A percentile compares a stretch with the other conserved stretches of the same genome.
phyloP scores from a whole-genome alignment of 2,797 vertebrate genomes.

The Pangasius djambal region DNA sequence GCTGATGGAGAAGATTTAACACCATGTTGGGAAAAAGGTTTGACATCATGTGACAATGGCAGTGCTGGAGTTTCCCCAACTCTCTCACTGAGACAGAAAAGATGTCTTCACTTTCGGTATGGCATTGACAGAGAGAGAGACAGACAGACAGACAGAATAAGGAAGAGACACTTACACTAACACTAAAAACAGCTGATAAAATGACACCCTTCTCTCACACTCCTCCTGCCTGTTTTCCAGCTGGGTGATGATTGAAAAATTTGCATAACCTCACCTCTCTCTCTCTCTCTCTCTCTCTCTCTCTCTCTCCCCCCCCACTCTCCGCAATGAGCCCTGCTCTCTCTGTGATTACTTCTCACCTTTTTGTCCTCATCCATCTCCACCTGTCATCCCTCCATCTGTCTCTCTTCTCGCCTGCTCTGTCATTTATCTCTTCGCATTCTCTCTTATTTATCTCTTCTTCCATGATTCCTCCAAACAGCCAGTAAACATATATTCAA shows the following conservation, averaged over 20 bases:
- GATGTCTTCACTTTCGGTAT: conserved; percentile 11
- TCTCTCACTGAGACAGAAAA: conserved; percentile 15
- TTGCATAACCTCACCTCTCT: conserved; percentile 21
- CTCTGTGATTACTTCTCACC: conserved; percentile 78
- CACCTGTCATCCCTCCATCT: conserved; percentile 78
- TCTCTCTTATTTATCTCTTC: conserved; percentile 70
- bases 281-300: conserved; percentile 33
- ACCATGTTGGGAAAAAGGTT: conserved; percentile 28
- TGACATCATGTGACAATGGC: conserved; percentile 28
- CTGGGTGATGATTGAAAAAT: conserved; percentile 21
- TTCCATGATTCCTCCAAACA: conserved; percentile 51
- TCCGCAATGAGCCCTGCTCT: conserved; percentile 68
- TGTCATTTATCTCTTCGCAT: conserved; percentile 70
- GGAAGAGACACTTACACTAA: not conserved
- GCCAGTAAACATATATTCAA: conserved; percentile 34
- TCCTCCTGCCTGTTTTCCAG: conserved; percentile 12
- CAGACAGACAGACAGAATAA: not conserved
- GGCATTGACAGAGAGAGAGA: conserved; percentile 7
- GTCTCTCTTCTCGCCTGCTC: conserved; percentile 63
- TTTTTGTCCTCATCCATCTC: conserved; percentile 76
- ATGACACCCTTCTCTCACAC: conserved; percentile 21
- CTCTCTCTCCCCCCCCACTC: conserved; percentile 49
- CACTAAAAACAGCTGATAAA: conserved; percentile 22
- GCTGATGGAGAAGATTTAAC: conserved; percentile 28
- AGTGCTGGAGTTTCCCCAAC: conserved; percentile 12